phyloP scores from a whole-genome alignment of 2,888 invertebrate species.

The Tetragnatha montana region DNA sequence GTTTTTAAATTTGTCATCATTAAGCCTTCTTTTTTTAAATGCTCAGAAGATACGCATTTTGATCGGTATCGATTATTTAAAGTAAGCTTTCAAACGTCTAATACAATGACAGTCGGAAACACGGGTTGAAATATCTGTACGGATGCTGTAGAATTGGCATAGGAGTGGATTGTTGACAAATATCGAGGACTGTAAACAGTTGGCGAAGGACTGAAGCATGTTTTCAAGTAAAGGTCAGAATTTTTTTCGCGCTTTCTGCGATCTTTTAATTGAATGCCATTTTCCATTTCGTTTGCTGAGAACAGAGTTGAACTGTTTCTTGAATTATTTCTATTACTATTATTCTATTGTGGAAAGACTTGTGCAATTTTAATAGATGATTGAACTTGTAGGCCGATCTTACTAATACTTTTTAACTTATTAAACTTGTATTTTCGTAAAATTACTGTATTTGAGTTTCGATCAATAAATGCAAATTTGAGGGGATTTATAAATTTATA shows the following conservation, averaged over 20 bases:
- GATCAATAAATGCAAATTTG: neutral
- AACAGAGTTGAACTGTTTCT: neutral
- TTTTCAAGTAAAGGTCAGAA: conserved; percentile 69
- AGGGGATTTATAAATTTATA: no score
- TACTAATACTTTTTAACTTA: neutral
- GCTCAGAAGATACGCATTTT: conserved; percentile 70
- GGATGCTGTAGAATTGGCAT: neutral
- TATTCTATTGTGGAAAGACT: no score
- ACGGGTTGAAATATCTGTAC: conserved; percentile 38
- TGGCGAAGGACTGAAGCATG: conserved; percentile 43
- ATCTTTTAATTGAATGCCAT: conserved; percentile 46
- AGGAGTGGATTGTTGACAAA: conserved; percentile 29
- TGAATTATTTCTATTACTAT: neutral
- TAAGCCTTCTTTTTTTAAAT: conserved; percentile 70
- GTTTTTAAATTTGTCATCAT: conserved; percentile 69
- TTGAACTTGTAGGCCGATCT: neutral
- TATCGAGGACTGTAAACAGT: conserved; percentile 37
- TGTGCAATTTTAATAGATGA: neutral
- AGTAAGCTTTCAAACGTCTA: conserved; percentile 68
- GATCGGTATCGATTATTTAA: conserved; percentile 71
- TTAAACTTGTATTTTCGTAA: neutral
- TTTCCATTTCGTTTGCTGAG: conserved; percentile 35
- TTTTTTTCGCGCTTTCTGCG: conserved; percentile 18
- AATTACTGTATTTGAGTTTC: neutral
- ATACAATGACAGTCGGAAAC: conserved; percentile 65